phyloP scores from a whole-genome alignment of 2,888 invertebrate genomes.

The Sicus ferrugineus region DNA sequence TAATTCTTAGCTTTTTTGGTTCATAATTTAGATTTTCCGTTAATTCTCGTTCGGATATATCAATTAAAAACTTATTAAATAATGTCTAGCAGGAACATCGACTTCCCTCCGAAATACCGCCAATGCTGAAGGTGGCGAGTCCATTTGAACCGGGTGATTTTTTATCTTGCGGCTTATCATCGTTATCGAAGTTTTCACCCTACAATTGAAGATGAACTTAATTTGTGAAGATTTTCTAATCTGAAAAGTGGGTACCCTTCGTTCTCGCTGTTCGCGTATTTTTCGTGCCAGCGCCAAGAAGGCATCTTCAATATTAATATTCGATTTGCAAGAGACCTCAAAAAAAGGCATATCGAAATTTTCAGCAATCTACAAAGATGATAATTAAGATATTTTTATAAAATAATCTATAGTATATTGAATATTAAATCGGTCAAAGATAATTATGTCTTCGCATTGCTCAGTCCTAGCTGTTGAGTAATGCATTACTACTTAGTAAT shows the following conservation, averaged over 20 bases:
- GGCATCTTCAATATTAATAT: conserved; percentile 85
- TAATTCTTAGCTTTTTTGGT: not conserved
- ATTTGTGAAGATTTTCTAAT: not conserved
- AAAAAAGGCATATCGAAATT: conserved; percentile 89
- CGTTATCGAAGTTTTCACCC: conserved; percentile 66
- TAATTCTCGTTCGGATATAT: conserved; percentile 12
- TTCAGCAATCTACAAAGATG: conserved; percentile 76
- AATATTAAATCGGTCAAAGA: no score
- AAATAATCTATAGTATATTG: no score
- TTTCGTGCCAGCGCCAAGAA: conserved; percentile 82
- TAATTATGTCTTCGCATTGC: no score
- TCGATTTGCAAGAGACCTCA: conserved; percentile 87
- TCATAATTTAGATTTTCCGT: not conserved
- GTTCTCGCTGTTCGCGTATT: conserved; percentile 82
- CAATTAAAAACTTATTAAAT: conserved; percentile 1
- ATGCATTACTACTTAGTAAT: no score
- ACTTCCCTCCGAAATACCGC: conserved; percentile 61
- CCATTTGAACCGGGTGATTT: conserved; percentile 63
- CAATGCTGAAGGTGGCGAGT: conserved; percentile 63
- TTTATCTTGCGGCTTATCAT: conserved; percentile 62
- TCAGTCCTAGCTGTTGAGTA: no score
- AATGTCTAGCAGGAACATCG: conserved; percentile 63
- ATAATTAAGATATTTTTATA: no score
- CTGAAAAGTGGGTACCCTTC: conserved; percentile 69
- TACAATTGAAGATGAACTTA: conserved; percentile 40